Conservation (phyloP, 2,113 vertebrate genomes). For the Eurystomus gularis region DNA sequence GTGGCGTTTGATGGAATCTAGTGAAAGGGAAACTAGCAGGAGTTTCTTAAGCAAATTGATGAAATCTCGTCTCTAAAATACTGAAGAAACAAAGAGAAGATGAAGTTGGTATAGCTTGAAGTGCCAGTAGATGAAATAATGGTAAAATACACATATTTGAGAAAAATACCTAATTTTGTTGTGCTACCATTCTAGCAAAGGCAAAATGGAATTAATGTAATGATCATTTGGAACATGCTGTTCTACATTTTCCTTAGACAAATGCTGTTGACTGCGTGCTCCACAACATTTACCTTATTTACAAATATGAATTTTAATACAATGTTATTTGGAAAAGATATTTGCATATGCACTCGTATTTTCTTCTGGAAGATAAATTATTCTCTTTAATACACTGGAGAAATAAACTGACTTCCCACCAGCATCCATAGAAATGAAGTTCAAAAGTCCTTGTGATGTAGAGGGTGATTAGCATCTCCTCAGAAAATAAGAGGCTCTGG, state of each 20-base stretch:
- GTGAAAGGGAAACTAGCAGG: neutral
- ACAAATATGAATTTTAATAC: neutral
- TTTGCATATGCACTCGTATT: neutral
- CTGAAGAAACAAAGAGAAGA: neutral
- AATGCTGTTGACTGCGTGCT: fast-evolving
- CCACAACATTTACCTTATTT: neutral
- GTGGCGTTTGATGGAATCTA: neutral
- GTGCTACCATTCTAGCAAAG: neutral
- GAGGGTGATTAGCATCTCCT: neutral
- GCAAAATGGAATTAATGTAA: neutral
- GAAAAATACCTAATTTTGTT: neutral
- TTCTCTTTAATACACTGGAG: neutral
- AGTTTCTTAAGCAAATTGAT: neutral
- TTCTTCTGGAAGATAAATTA: neutral
- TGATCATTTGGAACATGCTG: neutral
- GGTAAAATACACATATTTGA: neutral
- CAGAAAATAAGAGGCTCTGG: neutral
- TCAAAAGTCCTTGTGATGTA: neutral
- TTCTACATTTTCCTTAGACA: neutral
- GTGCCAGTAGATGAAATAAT: neutral
- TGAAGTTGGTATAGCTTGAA: neutral
- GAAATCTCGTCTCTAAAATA: neutral
- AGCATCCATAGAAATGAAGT: neutral
- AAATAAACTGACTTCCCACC: neutral
- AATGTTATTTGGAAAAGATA: neutral